Base-by-base conservation (phyloP, 2,113 vertebrate species). In the Trogon surrucura region DNA sequence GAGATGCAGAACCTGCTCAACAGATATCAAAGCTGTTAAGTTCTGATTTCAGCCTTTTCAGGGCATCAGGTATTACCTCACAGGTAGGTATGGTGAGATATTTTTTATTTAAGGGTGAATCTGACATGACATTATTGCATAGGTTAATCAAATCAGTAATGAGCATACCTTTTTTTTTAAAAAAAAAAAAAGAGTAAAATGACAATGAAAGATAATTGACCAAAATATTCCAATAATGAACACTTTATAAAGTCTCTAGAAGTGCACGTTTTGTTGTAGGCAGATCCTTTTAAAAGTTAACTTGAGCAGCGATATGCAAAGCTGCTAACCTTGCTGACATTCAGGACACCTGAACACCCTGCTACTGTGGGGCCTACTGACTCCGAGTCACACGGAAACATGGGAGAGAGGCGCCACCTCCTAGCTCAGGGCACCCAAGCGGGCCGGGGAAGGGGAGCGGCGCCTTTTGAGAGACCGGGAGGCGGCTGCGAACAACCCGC, bases 181-280 rank as follows among this genome's bases (percentile, higher is more conserved):
- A 41, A 41, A 41, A 41, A 41, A 41, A 41, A 41, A 41, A 41
- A 69, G 62, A 26, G 3, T 29, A 38, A 36, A 67, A 7, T 4
- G 13, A 34, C 54, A 83, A 51, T 3, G 13, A 56, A 62, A 64
- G 18, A 41, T 4, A 29, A 65, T 30, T 45, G 13, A 51, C 27
- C 11, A 48, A 90, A 80, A 32, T 8, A 57, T 3, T 30, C 36
- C n/a, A 32, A 10, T 27, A 71, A 79, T 9, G 45, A 84, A 61
- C 16, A 11, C 8, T 11, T 34, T 38, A 36, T 3, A 18, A 58
- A 66, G 30, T 23, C 44, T 47, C 30, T 47, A 15, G 16, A 58
- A 70, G 5, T 0, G 15, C 25, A 29, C 1, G 0, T 36, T 29
- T 32, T 36, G 17, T 5, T 18, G 12, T 3, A 32, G n/a, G 5